Base-by-base conservation (phyloP, 1,140 invertebrate genomes). In the Ceratina calcarata region DNA sequence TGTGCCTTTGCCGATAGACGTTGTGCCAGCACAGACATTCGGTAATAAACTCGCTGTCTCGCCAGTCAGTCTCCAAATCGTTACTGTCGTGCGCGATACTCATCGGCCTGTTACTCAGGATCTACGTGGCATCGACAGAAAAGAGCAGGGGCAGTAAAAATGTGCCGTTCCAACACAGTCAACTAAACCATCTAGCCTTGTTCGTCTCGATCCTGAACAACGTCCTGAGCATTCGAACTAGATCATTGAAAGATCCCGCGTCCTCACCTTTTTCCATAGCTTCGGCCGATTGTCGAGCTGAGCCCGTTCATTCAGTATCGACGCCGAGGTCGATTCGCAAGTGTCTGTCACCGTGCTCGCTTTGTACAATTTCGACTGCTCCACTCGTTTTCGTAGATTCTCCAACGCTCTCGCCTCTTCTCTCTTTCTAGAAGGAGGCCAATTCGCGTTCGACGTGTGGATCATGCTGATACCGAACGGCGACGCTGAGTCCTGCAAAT, bases 1-100 rank as follows among this genome's bases (percentile, higher is more conserved):
- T 94, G 88, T 97, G 96, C 68, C 96, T 91, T 88, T 96, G 95
- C 32, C 96, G 93, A 91, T 96, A 97, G 49, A 96, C 95, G 86
- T 97, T 97, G 89, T 97, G 96, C 96, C 96, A 96, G 89, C 96
- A 96, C 13, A 97, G 93, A 86, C 96, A 96, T 90, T 96, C 96
- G 0, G 95, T 95, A 75, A 96, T 96, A 90, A 97, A 97, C 91
- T 96, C 96, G 84, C 95, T 96, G 88, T 96, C 95, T 81, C 95
- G 94, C 96, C 96, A 96, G 18, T 95, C 95, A 2, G 95, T 96
- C 67, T 94, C 94, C 74, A 95, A 92, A 83, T 96, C 95, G 79
- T 94, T 95, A 89, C 94, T 94, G 86, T 96, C 95, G 82, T 95
- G 93, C 22, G 95, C 94, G 93, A 96, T 95, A 83, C 94, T 95